phyloP scores from a whole-genome alignment of 2,888 invertebrate species.

The Diploptera punctata region DNA sequence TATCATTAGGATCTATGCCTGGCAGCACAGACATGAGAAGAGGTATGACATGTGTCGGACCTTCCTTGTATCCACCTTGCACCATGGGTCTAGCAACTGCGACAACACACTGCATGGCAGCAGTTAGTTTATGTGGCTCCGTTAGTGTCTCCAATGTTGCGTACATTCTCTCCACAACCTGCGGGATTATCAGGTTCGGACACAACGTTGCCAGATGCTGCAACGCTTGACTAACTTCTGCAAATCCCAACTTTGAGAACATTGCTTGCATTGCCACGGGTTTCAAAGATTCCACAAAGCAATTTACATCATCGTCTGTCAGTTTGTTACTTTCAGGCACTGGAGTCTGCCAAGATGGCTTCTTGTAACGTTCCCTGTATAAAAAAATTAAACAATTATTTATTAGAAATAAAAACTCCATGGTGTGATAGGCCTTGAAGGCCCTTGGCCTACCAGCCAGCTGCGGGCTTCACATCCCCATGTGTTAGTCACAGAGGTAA shows the following conservation, averaged over 20 bases:
- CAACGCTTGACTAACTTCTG: conserved; percentile 70
- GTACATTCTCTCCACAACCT: conserved; percentile 78
- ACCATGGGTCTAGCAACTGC: conserved; percentile 72
- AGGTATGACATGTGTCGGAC: conserved; percentile 81
- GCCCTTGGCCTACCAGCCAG: too few species aligned
- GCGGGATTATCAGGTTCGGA: conserved; percentile 83
- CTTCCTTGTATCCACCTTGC: conserved; percentile 68
- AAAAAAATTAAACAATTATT: too few species aligned
- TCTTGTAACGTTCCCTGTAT: conserved; percentile 69
- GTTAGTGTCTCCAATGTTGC: conserved; percentile 83
- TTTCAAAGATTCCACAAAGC: conserved; percentile 78
- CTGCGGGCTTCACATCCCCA: too few species aligned
- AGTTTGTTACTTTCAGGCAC: conserved; percentile 73
- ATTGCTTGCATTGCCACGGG: conserved; percentile 79
- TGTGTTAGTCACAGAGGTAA: too few species aligned
- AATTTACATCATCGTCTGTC: conserved; percentile 79
- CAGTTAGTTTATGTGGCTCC: conserved; percentile 84
- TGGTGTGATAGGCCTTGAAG: too few species aligned
- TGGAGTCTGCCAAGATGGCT: conserved; percentile 70
- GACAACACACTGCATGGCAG: conserved; percentile 73
- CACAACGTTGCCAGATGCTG: conserved; percentile 79
- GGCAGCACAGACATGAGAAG: conserved; percentile 81
- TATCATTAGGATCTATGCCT: conserved; percentile 90
- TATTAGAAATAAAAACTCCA: too few species aligned
- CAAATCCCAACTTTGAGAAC: conserved; percentile 72